Evolutionary conservation across 2,797 vertebrate genomes (phyloP), one percentile per base, ranked within the genome.

Genomic region (Xerus rutilus): DNA sequence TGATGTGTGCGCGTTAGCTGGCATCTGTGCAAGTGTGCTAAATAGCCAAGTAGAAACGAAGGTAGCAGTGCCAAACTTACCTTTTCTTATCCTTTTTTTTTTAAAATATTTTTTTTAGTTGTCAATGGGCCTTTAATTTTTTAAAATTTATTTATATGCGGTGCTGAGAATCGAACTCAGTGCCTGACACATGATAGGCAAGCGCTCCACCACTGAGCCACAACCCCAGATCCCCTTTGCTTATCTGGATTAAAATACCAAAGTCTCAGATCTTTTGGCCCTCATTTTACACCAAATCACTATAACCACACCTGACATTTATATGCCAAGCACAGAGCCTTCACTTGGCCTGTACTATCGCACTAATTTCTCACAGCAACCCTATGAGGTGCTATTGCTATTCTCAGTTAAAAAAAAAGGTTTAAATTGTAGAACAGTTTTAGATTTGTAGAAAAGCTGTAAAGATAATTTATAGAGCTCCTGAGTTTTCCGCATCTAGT

Each of bases 21-120:
- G 9, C 12, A 10, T 5, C 1, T 2, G 23, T 1, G 0, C 30
- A 3, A 7, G 5, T 3, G 47, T 0, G 54, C 3, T 0, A 21
- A 6, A 1, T 1, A 0, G 2, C 3, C 0, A 21, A 6, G 1
- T 1, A 0, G 2, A 14, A 1, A 0, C 5, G 3, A 2, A 1
- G 9, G 3, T 3, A 0, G 0, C 0, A 4, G 32, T 5, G 17
- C 7, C 0, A 0, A 3, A 0, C 0, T 32, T 3, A 2, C 0
- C 0, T 7, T 30, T 7, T 17, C 45, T 32, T 13, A 5, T n/a
- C 13, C 15, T 3, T 49, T 14, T 2, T 11, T 49, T 49, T 49
- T 49, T 49, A 10, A 49, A 49, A 49, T 52, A 52, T 52, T 52
- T 52, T 15, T 3, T 13, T 52, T 52, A 52, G 0, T 52, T 52